Conservation (phyloP, 2,797 vertebrate species). For the Amphiprion clarkii region DNA sequence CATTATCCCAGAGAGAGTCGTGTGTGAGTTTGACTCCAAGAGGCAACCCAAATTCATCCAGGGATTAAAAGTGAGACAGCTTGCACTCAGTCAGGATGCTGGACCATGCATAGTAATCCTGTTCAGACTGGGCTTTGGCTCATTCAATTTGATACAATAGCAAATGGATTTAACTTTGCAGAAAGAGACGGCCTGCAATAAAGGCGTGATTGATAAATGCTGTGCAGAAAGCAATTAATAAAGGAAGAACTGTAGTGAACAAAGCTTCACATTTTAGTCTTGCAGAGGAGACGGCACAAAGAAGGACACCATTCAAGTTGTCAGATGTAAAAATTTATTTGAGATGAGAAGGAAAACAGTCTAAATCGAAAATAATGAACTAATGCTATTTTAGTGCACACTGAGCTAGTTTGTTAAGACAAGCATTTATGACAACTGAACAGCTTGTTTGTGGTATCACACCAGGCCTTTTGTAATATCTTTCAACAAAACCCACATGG, state of each 20-base stretch:
- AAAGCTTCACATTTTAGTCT: slow-evolving; percentile 31
- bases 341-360: slow-evolving; percentile 36
- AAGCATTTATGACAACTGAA: background rate
- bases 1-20: slow-evolving; percentile 8
- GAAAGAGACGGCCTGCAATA: slow-evolving; percentile 32
- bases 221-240: slow-evolving; percentile 62
- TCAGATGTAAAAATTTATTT: slow-evolving; percentile 25
- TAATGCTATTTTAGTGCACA: background rate
- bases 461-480: background rate
- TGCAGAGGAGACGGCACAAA: slow-evolving; percentile 29
- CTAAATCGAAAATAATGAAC: slow-evolving; percentile 42
- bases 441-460: slow-evolving; percentile 21
- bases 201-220: slow-evolving; percentile 62
- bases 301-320: slow-evolving; percentile 5
- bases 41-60: slow-evolving; percentile 30
- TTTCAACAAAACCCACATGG: slow-evolving; percentile 6
- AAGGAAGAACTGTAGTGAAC: slow-evolving; percentile 39
- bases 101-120: slow-evolving; percentile 62
- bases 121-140: slow-evolving; percentile 55
- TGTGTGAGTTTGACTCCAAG: slow-evolving; percentile 24
- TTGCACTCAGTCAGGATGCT: slow-evolving; percentile 53
- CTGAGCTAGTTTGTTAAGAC: slow-evolving; percentile 13
- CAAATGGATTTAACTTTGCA: slow-evolving; percentile 64
- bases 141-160: slow-evolving; percentile 68
- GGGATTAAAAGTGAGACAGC: slow-evolving; percentile 57